phyloP scores from a whole-genome alignment of 2,888 invertebrate genomes.

The Blastobasis lacticolella region DNA sequence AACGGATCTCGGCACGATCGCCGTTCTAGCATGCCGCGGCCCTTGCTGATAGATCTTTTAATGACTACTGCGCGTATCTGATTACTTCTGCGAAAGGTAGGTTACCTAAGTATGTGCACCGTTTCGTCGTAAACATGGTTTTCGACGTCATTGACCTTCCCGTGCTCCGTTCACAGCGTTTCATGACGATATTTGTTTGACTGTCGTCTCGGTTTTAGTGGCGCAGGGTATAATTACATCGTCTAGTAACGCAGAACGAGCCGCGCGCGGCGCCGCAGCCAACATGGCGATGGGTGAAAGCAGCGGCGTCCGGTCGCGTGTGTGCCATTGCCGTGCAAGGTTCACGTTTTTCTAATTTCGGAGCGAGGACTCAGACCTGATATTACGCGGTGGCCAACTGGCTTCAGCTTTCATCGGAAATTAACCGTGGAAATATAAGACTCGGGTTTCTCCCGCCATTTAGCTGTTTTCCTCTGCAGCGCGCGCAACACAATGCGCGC shows the following conservation, averaged over 20 bases:
- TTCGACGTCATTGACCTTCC: no score
- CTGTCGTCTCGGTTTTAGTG: conserved; percentile 3
- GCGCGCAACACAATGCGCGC: conserved; percentile 8
- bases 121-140: no score
- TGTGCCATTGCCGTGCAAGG: conserved; percentile 55
- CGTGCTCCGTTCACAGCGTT: no score
- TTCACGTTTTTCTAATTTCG: conserved; percentile 67
- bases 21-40: background rate
- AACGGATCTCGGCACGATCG: conserved; percentile 33
- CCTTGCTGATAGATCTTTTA: no score
- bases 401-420: conserved; percentile 59
- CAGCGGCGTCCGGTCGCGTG: conserved; percentile 48
- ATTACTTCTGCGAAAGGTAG: no score
- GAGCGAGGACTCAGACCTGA: conserved; percentile 48
- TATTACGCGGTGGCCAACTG: conserved; percentile 40
- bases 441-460: conserved; percentile 33
- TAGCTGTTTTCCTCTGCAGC: conserved; percentile 25
- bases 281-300: conserved; percentile 61
- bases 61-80: no score
- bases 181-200: background rate
- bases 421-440: conserved; percentile 49
- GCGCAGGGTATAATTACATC: conserved; percentile 31
- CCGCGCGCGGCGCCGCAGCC: conserved; percentile 28
- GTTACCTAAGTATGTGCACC: no score
- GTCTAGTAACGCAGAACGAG: conserved; percentile 46